Evolutionary conservation across 2,113 vertebrate species (phyloP).

Genomic region (Nesogale talazaci): DNA sequence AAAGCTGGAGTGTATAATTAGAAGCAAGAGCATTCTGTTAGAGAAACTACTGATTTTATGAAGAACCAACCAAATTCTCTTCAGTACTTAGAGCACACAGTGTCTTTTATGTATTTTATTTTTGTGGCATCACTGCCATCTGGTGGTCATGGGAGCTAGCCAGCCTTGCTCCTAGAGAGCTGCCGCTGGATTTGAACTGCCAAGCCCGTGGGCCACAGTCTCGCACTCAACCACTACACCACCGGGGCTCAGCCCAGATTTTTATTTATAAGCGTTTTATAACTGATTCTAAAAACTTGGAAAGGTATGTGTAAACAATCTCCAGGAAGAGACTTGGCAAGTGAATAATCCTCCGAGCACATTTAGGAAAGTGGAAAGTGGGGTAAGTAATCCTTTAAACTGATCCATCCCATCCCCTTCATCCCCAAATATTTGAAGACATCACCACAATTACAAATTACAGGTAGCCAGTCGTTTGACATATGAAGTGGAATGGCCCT

Average conservation of each 20-base stretch:
- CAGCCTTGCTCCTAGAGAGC: no score
- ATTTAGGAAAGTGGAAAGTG: conserved; percentile 23
- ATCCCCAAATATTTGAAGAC: not conserved
- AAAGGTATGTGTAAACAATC: conserved; percentile 1
- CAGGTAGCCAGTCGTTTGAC: not conserved
- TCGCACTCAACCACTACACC: no score
- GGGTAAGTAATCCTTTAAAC: not conserved
- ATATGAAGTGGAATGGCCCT: not conserved
- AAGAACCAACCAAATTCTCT: not conserved
- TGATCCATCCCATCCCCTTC: not conserved
- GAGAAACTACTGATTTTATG: conserved; percentile 47
- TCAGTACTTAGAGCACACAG: not conserved
- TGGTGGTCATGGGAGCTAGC: no score
- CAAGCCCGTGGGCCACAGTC: no score
- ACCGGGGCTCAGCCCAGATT: no score
- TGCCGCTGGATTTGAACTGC: no score
- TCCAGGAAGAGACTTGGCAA: conserved; percentile 12
- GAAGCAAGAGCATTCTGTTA: not conserved
- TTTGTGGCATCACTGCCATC: no score
- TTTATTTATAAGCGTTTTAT: conserved; percentile 25
- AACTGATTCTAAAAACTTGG: conserved; percentile 3
- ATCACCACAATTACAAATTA: not conserved
- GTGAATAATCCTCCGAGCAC: not conserved
- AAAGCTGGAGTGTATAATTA: conserved; percentile 19
- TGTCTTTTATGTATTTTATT: no score